Base-by-base conservation (phyloP, 2,797 vertebrate species). In the Myotis vivesi region DNA sequence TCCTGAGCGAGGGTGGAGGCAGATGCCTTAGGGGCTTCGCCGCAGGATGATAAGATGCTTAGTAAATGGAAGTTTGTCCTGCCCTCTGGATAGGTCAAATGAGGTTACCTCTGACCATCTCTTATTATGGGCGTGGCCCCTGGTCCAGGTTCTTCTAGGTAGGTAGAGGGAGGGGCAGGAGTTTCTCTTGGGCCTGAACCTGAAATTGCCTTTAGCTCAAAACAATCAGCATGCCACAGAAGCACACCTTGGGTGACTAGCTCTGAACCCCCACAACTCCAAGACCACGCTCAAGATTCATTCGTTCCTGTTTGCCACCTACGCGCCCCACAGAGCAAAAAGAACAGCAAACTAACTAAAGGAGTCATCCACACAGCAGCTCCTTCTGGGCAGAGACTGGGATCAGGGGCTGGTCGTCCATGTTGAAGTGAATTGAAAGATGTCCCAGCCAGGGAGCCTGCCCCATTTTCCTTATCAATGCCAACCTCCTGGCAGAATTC, bases 351-450 rank as follows among this genome's bases (percentile, higher is more conserved):
- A 68, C 17, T 20, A 10, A 36, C 33, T 4, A 19, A 33, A 36
- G n/a, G 12, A 55, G 10, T 15, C 57, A 28, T 28, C 41, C 6
- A 0, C 5, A 19, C 20, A 15, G 17, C 3, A 3, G 5, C 36
- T 57, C 25, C 15, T 46, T 44, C 46, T 71, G 20, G 19, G 53
- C 11, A 62, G 38, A 8, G 82, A 62, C 41, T 20, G 49, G 28
- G n/a, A 38, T 30, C 10, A 28, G 68, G 15, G 86, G 30, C 28
- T 2, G 28, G 4, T 6, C 12, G 10, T 64, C 22, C 38, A 0
- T 13, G 41, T 1, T 4, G 16, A 23, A 8, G 33, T 30, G 57
- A 49, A 75, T 4, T 9, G 62, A 69, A 88, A 66, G 17, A 5
- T 20, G 77, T 6, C 82, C 33, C n/a, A 1, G 4, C 17, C 30